A percentile compares a stretch with the other conserved stretches of the same genome.
Conservation (phyloP, 2,888 invertebrate genomes). For the Schizotus pectinicornis region DNA sequence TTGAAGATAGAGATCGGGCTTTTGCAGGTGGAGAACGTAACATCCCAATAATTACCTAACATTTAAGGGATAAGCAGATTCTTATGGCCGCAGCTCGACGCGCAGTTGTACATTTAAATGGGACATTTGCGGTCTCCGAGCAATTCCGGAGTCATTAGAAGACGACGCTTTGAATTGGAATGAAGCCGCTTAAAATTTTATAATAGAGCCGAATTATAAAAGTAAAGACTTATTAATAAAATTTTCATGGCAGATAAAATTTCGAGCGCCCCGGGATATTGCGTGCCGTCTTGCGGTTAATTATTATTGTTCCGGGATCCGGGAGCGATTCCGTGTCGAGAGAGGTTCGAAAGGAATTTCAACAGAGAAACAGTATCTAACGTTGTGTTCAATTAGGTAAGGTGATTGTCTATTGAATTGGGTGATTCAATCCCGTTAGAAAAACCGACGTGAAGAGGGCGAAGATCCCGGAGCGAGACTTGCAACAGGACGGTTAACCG, state of each 20-base stretch:
- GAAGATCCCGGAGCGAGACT: too few relatives aligned
- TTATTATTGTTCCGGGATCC: too few relatives aligned
- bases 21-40: background rate
- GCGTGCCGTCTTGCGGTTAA: too few relatives aligned
- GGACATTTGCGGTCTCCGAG: constrained; percentile 6
- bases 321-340: too few relatives aligned
- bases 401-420: too few relatives aligned
- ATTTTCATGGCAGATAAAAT: constrained; percentile 17
- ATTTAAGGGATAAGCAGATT: constrained; percentile 4
- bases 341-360: too few relatives aligned
- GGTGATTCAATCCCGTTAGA: too few relatives aligned
- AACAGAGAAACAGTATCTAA: too few relatives aligned
- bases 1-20: background rate
- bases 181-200: background rate
- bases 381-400: too few relatives aligned
- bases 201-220: constrained; percentile 6
- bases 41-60: constrained; percentile 8
- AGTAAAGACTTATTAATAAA: constrained; percentile 20
- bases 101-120: constrained; percentile 5
- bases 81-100: background rate
- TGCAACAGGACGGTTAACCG: too few relatives aligned
- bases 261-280: background rate
- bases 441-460: too few relatives aligned
- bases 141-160: constrained; percentile 17
- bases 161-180: constrained; percentile 16